Conservation (phyloP, 2,113 vertebrate species). For the Semnornis frantzii region DNA sequence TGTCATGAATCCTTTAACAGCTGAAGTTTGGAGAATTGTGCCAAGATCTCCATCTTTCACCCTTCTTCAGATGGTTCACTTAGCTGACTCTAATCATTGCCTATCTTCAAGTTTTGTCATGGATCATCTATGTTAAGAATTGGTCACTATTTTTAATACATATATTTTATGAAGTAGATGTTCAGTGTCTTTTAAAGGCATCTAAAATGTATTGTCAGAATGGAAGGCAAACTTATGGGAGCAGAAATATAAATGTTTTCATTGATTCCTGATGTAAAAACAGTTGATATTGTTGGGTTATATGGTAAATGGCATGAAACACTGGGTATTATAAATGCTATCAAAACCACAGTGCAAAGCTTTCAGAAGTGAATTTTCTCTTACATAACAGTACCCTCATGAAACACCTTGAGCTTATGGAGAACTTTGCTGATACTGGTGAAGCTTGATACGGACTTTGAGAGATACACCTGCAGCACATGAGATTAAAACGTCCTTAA, state of each 20-base stretch:
- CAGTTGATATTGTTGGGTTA: neutral
- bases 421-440: fast-evolving
- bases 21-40: neutral
- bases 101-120: neutral
- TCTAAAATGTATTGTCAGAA: neutral
- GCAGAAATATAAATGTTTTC: neutral
- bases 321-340: neutral
- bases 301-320: neutral
- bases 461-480: neutral
- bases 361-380: neutral
- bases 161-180: neutral
- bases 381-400: neutral
- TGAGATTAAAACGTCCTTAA: neutral
- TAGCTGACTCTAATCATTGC: neutral
- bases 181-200: neutral
- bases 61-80: neutral
- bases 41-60: neutral
- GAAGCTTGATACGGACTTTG: neutral
- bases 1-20: neutral
- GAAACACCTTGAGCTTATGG: neutral
- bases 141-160: neutral
- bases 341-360: neutral
- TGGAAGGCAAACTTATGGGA: neutral
- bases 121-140: neutral
- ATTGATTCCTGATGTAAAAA: neutral